These are phyloP conservation scores for Apamea crenata DNA, from an alignment of 2,888 invertebrate species.

Conservation along the genomic window DNA sequence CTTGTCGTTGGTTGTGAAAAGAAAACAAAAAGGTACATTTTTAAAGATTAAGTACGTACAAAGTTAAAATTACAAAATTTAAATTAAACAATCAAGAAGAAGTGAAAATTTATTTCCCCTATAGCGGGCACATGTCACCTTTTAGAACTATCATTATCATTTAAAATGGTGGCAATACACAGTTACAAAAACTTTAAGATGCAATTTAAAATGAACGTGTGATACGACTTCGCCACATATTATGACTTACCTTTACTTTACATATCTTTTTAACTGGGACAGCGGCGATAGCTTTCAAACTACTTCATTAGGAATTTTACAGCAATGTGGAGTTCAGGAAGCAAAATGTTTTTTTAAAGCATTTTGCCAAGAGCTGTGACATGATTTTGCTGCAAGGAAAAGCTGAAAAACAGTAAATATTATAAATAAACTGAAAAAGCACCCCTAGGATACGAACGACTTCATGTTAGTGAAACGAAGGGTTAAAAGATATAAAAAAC, in stretches of 20 bases:
- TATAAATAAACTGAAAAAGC: neutral
- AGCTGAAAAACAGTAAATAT: neutral
- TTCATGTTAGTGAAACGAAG: constrained; percentile 24
- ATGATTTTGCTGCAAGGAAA: neutral
- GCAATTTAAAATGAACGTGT: neutral
- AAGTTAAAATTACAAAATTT: no score
- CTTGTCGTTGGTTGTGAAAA: no score
- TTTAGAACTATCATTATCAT: neutral
- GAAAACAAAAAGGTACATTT: no score
- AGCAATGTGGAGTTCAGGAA: neutral
- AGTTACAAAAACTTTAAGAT: neutral
- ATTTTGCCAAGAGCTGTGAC: neutral
- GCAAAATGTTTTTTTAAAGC: constrained; percentile 1
- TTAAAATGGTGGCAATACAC: neutral
- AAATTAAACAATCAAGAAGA: no score
- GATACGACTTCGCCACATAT: neutral
- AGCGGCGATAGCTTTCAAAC: neutral
- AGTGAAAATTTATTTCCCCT: no score
- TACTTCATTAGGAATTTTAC: neutral
- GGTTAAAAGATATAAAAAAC: constrained; percentile 35
- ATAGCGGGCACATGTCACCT: neutral
- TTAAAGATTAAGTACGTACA: no score
- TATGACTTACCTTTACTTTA: neutral
- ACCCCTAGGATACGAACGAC: neutral
- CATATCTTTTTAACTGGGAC: neutral